phyloP scores from a whole-genome alignment of 2,113 vertebrate species.

The Pan paniscus region DNA sequence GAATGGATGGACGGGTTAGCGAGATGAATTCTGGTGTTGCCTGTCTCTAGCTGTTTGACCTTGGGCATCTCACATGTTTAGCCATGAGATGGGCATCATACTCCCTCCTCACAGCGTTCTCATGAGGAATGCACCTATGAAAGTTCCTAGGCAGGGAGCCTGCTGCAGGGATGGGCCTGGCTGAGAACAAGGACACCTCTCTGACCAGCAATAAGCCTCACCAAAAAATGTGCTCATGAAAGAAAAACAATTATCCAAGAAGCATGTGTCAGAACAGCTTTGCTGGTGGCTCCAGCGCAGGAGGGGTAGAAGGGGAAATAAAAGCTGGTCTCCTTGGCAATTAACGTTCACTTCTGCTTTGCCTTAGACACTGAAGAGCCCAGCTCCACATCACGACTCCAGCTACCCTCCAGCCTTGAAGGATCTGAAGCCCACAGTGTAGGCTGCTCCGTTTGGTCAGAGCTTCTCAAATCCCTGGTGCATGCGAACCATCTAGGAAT shows the following conservation, averaged over 20 bases:
- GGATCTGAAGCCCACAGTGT: neutral
- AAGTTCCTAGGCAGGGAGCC: neutral
- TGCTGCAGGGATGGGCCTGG: neutral
- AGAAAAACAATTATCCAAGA: neutral
- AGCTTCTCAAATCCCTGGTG: neutral
- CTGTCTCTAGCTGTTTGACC: neutral
- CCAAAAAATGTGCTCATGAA: fast-evolving
- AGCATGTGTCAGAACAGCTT: neutral
- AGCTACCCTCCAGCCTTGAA: neutral
- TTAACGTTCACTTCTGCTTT: neutral
- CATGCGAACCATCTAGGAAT: neutral
- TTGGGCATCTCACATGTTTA: neutral
- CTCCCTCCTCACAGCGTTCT: neutral
- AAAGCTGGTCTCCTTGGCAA: neutral
- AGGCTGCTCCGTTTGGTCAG: fast-evolving
- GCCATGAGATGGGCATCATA: neutral
- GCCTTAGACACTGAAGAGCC: constrained; percentile 22
- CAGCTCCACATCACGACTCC: fast-evolving
- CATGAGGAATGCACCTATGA: neutral
- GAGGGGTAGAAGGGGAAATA: neutral
- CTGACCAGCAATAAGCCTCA: neutral
- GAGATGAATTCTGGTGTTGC: neutral
- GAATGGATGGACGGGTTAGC: neutral
- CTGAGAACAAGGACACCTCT: neutral
- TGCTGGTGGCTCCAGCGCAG: neutral